phyloP scores from a whole-genome alignment of 2,888 invertebrate species.

The Drosophila kambysellisi region DNA sequence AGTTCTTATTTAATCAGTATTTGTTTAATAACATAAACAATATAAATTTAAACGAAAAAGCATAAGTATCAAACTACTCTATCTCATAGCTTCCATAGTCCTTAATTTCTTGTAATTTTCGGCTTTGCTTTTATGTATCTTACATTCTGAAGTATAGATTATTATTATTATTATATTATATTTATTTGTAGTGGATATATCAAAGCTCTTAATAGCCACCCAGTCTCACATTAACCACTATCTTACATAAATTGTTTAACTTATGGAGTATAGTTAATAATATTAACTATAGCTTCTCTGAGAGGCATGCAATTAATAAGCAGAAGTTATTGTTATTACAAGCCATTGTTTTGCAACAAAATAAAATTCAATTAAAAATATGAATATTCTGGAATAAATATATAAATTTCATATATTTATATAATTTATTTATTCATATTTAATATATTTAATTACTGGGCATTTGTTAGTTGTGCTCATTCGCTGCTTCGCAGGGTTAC shows the following conservation, averaged over 20 bases:
- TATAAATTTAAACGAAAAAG: background rate
- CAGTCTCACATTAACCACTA: background rate
- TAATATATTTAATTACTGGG: background rate
- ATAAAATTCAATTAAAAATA: background rate
- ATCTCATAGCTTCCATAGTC: background rate
- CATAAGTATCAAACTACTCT: background rate
- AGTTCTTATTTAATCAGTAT: too few species aligned
- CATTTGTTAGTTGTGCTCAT: slow-evolving; percentile 7
- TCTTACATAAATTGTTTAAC: background rate
- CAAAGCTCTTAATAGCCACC: background rate
- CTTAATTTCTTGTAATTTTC: background rate
- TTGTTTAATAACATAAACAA: too few species aligned
- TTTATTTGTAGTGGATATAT: background rate
- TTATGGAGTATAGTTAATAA: background rate
- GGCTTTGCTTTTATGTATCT: too few species aligned
- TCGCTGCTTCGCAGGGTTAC: background rate
- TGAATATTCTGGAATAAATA: background rate
- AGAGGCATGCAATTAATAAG: background rate
- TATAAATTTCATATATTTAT: background rate
- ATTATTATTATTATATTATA: too few species aligned
- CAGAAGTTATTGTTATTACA: background rate
- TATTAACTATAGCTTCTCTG: too few species aligned
- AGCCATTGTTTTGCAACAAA: background rate
- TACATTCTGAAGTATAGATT: too few species aligned
- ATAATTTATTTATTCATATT: background rate